phyloP scores from a whole-genome alignment of 1,140 invertebrate genomes.

The Liolophura sinensis region DNA sequence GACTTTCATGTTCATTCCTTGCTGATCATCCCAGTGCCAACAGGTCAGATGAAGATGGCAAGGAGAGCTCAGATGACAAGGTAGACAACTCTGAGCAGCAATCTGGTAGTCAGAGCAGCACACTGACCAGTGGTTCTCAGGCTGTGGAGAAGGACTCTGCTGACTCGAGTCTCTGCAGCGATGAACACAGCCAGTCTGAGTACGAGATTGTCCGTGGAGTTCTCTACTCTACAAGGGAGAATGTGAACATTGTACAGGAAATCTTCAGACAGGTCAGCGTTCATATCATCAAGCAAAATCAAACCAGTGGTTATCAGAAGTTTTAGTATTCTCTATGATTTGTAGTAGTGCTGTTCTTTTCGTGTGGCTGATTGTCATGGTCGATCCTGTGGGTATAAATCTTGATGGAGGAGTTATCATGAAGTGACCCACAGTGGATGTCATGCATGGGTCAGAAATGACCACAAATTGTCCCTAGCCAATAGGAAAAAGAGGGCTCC shows the following conservation, averaged over 20 bases:
- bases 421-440: no score
- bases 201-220: conserved; percentile 79
- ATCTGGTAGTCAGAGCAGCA: conserved; percentile 45
- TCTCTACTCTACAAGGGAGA: conserved; percentile 84
- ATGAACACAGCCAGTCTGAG: conserved; percentile 53
- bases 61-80: conserved; percentile 23
- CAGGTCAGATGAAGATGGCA: conserved; percentile 15
- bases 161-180: conserved; percentile 54
- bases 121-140: conserved; percentile 37
- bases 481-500: no score
- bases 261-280: conserved; percentile 76
- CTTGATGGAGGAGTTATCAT: no score
- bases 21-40: conserved; percentile 15
- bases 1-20: conserved; percentile 33
- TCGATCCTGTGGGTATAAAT: no score
- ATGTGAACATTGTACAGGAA: conserved; percentile 94
- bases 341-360: no score
- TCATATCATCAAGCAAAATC: background rate
- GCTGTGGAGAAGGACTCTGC: conserved; percentile 40
- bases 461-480: no score
- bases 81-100: conserved; percentile 19
- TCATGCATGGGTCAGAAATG: no score
- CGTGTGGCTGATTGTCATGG: no score
- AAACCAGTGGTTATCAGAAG: background rate
- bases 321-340: no score